Evolutionary conservation across 2,888 invertebrate species (phyloP).

Genomic region (Mythimna ferrago): DNA sequence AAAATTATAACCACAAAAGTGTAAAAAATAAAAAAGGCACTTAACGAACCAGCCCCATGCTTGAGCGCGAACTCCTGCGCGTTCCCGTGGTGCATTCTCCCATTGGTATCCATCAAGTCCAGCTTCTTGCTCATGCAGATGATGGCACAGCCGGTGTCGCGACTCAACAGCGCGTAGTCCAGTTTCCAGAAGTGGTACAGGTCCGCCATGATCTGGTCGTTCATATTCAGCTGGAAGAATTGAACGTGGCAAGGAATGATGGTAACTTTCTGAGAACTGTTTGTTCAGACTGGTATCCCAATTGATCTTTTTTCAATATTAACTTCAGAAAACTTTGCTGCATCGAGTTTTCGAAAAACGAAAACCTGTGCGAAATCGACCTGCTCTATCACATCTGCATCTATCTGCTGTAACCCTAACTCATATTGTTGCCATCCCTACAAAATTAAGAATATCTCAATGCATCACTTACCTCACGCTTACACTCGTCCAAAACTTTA

Average conservation of each 20-base stretch:
- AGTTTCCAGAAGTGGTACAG: conserved; percentile 82
- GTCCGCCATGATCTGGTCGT: conserved; percentile 75
- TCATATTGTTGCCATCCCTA: not conserved
- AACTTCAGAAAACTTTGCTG: not conserved
- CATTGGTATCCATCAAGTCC: conserved; percentile 71
- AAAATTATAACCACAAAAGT: no score
- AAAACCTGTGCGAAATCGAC: not conserved
- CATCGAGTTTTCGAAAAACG: not conserved
- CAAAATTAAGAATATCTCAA: not conserved
- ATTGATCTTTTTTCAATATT: not conserved
- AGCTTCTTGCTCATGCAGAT: conserved; percentile 80
- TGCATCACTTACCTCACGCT: conserved; percentile 72
- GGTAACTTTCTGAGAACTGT: not conserved
- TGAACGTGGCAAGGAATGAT: not conserved
- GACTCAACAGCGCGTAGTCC: conserved; percentile 72
- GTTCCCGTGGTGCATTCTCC: conserved; percentile 76
- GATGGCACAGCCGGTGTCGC: conserved; percentile 78
- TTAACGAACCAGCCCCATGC: conserved; percentile 75
- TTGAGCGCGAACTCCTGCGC: conserved; percentile 73
- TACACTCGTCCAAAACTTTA: conserved; percentile 78
- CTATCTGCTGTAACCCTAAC: no score
- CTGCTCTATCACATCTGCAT: no score
- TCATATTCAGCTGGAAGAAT: conserved; percentile 72
- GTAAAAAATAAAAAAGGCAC: not conserved
- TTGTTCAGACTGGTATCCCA: not conserved